Conservation (phyloP, 2,888 invertebrate species). For the Xylota segnis region DNA sequence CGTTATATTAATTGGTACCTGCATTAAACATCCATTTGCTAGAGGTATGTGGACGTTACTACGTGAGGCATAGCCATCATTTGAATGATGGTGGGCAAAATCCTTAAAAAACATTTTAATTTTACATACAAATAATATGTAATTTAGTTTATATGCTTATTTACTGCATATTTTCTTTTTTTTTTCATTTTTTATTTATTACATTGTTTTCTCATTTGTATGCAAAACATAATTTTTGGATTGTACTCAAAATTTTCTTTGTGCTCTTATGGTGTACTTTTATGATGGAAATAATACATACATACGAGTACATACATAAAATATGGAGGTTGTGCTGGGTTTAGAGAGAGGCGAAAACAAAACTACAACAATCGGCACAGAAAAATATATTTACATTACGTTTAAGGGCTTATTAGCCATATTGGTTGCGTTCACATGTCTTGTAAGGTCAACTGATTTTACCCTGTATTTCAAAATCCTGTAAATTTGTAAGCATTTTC, state of each 20-base stretch:
- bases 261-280: constrained; percentile 24
- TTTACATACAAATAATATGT: constrained; percentile 52
- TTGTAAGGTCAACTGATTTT: too few relatives aligned
- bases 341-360: constrained; percentile 15
- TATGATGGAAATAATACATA: constrained; percentile 28
- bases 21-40: constrained; percentile 94
- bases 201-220: constrained; percentile 20
- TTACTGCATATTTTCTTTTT: neutral
- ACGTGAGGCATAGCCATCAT: constrained; percentile 84
- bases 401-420: neutral
- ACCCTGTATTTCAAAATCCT: too few relatives aligned
- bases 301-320: too few relatives aligned
- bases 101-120: constrained; percentile 81
- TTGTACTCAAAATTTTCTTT: constrained; percentile 9
- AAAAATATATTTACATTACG: constrained; percentile 2
- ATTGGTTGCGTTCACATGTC: too few relatives aligned
- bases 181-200: neutral
- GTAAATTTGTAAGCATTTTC: too few relatives aligned
- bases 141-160: constrained; percentile 6
- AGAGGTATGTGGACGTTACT: constrained; percentile 87
- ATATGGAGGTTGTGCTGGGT: constrained; percentile 10
- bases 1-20: constrained; percentile 94
- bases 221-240: constrained; percentile 30
- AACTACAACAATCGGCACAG: constrained; percentile 39
- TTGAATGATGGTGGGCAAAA: constrained; percentile 80